phyloP scores from a whole-genome alignment of 2,797 vertebrate genomes.

The Enteromius thamalakanensis region DNA sequence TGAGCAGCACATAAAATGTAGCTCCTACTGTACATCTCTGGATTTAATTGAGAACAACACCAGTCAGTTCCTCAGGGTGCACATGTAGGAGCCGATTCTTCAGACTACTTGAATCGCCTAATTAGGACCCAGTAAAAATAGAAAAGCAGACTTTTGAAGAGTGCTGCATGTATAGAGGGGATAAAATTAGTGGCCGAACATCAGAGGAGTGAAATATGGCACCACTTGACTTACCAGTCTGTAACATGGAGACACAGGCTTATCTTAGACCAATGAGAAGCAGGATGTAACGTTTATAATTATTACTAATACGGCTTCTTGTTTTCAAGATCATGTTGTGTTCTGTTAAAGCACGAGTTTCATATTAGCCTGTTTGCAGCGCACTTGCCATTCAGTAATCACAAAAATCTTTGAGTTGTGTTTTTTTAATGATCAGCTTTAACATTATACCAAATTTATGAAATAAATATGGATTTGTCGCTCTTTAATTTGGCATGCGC shows the following conservation, averaged over 20 bases:
- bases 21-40: slow-evolving; percentile 9
- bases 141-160: slow-evolving; percentile 42
- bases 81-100: slow-evolving; percentile 28
- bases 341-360: too few species aligned
- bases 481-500: too few species aligned
- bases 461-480: too few species aligned
- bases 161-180: slow-evolving; percentile 4
- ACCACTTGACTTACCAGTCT: neutral
- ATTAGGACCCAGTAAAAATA: slow-evolving; percentile 45
- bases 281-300: neutral
- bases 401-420: too few species aligned
- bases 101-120: slow-evolving; percentile 37
- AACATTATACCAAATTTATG: too few species aligned
- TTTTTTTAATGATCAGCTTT: too few species aligned
- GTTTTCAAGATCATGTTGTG: too few species aligned
- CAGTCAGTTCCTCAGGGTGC: slow-evolving; percentile 23
- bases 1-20: neutral
- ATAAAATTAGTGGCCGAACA: slow-evolving; percentile 38
- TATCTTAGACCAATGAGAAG: slow-evolving; percentile 2
- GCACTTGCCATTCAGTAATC: too few species aligned
- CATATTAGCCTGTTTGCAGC: too few species aligned
- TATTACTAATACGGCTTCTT: too few species aligned
- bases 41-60: slow-evolving; percentile 43
- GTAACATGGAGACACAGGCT: neutral
- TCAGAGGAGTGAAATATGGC: slow-evolving; percentile 23